These are phyloP conservation scores for Brachylomia viminalis DNA, from an alignment of 2,888 invertebrate genomes.

Conservation along the genomic window DNA sequence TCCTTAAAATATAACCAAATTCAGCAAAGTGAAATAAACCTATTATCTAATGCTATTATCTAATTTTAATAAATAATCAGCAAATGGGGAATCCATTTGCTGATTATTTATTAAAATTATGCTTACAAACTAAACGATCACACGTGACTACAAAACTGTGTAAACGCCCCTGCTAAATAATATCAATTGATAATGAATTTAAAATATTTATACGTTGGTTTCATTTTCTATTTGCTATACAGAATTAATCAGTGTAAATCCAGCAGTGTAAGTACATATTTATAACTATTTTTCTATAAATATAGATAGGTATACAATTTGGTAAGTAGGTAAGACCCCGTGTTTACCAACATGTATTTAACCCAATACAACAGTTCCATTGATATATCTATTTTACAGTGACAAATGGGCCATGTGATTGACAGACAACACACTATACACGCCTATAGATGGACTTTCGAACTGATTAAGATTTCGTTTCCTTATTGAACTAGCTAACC, in stretches of 20 bases:
- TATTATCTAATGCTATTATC: too few species aligned
- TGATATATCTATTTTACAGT: neutral
- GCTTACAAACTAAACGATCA: neutral
- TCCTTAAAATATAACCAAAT: neutral
- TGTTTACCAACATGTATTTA: neutral
- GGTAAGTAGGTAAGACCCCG: neutral
- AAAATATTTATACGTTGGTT: neutral
- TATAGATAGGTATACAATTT: neutral
- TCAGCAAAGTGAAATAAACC: neutral
- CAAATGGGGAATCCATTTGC: too few species aligned
- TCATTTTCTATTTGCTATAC: neutral
- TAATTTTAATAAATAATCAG: too few species aligned
- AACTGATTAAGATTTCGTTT: too few species aligned
- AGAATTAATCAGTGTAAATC: neutral
- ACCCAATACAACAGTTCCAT: neutral
- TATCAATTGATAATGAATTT: neutral
- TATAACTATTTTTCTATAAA: neutral
- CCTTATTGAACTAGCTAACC: too few species aligned
- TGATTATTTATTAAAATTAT: slow-evolving; percentile 1
- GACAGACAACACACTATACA: neutral
- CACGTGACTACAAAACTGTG: neutral
- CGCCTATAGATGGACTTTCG: too few species aligned
- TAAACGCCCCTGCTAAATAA: neutral
- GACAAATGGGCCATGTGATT: neutral
- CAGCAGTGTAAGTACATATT: neutral